phyloP scores from a whole-genome alignment of 2,888 invertebrate species.

The Athrips mouffetella region DNA sequence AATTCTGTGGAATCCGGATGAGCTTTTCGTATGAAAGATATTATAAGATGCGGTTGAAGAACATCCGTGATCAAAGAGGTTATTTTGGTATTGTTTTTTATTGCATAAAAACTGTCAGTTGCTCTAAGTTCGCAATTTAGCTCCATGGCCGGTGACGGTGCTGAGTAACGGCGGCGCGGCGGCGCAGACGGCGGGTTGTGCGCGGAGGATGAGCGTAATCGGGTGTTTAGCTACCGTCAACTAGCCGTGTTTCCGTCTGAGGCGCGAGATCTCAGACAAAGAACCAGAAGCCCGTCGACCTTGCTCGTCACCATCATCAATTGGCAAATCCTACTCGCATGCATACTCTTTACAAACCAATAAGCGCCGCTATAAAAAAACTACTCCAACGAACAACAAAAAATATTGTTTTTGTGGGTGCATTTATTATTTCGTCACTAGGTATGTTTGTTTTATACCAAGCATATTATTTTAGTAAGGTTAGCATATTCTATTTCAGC shows the following conservation, averaged over 20 bases:
- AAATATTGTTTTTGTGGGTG: too few species aligned
- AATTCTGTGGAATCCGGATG: constrained; percentile 16
- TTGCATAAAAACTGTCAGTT: constrained; percentile 35
- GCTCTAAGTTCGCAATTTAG: not conserved
- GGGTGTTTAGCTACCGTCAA: constrained; percentile 67
- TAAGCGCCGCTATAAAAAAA: too few species aligned
- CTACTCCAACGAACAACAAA: too few species aligned
- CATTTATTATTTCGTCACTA: too few species aligned
- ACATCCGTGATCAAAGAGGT: constrained; percentile 35
- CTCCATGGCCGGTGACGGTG: not conserved
- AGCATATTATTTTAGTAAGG: too few species aligned
- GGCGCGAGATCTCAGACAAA: constrained; percentile 62
- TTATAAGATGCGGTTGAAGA: too few species aligned
- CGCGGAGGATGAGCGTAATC: constrained; percentile 58
- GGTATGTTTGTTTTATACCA: too few species aligned
- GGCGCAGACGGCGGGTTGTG: constrained; percentile 34
- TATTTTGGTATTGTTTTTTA: constrained; percentile 41
- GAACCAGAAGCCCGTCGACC: constrained; percentile 61
- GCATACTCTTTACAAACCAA: too few species aligned
- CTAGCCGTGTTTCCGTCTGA: constrained; percentile 70
- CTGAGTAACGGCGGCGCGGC: constrained; percentile 36
- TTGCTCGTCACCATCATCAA: constrained; percentile 48
- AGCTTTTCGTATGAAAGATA: not conserved
- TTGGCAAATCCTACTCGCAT: constrained; percentile 21
- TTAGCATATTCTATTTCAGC: too few species aligned